Evolutionary conservation across 2,113 vertebrate genomes (phyloP).

Genomic region (Microtus ochrogaster): DNA sequence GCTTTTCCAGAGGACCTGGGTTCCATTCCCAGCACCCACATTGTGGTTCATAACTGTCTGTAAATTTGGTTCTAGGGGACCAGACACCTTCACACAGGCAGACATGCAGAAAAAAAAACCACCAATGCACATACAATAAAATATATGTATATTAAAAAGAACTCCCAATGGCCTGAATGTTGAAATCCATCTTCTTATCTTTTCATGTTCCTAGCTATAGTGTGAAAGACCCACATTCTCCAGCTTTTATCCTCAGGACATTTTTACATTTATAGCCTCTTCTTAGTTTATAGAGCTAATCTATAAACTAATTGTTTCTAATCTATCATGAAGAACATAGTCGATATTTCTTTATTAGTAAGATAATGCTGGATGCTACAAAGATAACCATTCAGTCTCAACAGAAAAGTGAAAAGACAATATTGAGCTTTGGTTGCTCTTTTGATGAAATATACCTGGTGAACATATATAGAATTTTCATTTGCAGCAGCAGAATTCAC

Average conservation of each 20-base stretch:
- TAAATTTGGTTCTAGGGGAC: background rate
- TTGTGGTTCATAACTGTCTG: background rate
- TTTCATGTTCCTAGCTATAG: no score
- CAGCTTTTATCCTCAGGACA: background rate
- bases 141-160: background rate
- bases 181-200: background rate
- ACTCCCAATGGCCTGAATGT: background rate
- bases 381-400: background rate
- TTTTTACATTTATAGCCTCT: background rate
- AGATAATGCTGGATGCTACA: background rate
- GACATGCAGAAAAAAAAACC: background rate
- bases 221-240: background rate
- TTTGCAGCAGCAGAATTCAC: background rate
- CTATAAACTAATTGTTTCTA: background rate
- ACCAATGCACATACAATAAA: background rate
- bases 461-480: background rate
- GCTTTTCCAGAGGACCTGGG: background rate
- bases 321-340: background rate
- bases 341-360: constrained; percentile 1
- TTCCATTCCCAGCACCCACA: background rate
- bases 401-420: background rate
- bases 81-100: background rate
- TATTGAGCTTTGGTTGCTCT: background rate
- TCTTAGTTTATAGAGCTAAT: background rate
- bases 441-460: background rate